Conservation (phyloP, 2,888 invertebrate species). For the Gasteruption jaculator region DNA sequence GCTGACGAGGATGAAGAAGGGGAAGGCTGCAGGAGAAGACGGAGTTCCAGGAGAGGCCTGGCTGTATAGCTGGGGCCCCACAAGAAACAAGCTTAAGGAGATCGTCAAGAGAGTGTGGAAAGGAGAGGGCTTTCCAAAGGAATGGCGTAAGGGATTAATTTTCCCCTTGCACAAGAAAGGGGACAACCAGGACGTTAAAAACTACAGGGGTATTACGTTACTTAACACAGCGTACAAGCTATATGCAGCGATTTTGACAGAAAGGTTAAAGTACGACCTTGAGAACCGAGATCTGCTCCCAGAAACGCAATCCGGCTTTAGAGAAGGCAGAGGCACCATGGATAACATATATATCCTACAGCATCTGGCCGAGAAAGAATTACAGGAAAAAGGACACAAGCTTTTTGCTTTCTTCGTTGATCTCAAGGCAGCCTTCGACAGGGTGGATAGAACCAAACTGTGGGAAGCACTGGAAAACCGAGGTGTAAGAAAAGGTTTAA, state of each 20-base stretch:
- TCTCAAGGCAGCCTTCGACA: no score
- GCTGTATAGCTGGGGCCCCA: not conserved
- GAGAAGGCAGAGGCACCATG: no score
- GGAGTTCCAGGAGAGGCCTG: slow-evolving; percentile 4
- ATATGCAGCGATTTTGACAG: no score
- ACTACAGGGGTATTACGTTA: not conserved
- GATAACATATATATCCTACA: no score
- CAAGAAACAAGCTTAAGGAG: not conserved
- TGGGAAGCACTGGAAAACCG: slow-evolving; percentile 6
- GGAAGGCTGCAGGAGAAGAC: slow-evolving; percentile 2
- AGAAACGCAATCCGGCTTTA: no score
- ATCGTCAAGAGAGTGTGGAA: not conserved
- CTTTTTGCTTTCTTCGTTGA: not conserved
- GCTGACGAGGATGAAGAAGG: no score
- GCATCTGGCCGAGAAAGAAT: not conserved
- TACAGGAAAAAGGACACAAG: slow-evolving; percentile 1
- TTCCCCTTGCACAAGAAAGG: not conserved
- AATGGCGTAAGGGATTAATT: not conserved
- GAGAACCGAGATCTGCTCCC: no score
- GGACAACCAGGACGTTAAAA: not conserved
- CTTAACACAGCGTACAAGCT: no score
- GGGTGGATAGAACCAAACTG: slow-evolving; percentile 6
- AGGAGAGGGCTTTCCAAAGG: not conserved
- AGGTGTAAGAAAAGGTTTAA: slow-evolving; percentile 7
- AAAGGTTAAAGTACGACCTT: no score